A percentile compares a stretch with the other conserved stretches of the same genome.
Conservation (phyloP, 2,113 vertebrate species). For the Pygoscelis adeliae region DNA sequence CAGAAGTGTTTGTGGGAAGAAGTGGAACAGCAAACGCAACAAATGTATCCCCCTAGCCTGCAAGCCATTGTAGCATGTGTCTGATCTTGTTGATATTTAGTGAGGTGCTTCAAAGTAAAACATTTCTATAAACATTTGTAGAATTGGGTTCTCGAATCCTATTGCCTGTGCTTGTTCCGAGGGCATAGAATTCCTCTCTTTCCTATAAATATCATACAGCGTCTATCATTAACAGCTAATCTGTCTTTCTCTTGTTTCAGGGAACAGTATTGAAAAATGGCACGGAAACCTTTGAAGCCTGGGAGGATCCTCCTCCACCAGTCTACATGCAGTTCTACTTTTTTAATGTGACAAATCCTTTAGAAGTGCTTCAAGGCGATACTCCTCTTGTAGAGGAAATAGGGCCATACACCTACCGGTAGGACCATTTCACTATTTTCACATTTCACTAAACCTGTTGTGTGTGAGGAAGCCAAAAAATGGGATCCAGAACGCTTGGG, state of each 20-base stretch:
- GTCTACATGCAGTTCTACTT: constrained; percentile 94
- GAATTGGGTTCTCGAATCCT: not conserved
- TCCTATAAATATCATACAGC: not conserved
- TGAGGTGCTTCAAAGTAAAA: not conserved
- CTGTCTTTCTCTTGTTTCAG: constrained; percentile 70
- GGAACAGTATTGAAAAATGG: constrained; percentile 88
- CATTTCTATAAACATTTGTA: not conserved
- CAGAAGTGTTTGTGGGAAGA: not conserved
- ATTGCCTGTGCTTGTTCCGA: not conserved
- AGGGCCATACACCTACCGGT: constrained; percentile 95
- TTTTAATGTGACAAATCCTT: constrained; percentile 89
- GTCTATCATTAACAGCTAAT: not conserved
- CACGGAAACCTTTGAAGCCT: constrained; percentile 85
- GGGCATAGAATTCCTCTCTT: not conserved
- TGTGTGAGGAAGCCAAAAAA: not conserved
- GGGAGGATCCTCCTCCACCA: constrained; percentile 89
- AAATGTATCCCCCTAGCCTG: not conserved
- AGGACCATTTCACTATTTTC: not conserved
- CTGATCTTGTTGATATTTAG: not conserved
- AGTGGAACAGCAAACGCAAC: not conserved
- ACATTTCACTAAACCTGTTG: not conserved
- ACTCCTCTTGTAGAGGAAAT: constrained; percentile 81
- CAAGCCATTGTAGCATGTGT: not conserved
- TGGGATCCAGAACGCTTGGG: not conserved
- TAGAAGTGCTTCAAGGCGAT: constrained; percentile 81